phyloP scores from a whole-genome alignment of 2,888 invertebrate genomes.

The Limenitis camilla region DNA sequence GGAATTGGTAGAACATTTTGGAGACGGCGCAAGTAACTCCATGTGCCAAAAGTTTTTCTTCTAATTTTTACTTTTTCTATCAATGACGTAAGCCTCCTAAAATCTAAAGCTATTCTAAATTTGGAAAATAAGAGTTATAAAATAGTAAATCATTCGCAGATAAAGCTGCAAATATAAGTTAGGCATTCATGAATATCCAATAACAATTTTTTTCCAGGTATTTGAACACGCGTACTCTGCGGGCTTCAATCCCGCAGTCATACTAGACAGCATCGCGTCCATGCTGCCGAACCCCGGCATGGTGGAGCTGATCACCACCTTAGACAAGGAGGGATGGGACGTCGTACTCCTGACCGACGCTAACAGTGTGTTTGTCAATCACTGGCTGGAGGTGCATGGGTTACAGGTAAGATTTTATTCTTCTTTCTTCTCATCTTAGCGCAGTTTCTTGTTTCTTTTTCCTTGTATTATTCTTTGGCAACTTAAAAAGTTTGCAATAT shows the following conservation, averaged over 20 bases:
- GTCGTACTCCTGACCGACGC: conserved; percentile 56
- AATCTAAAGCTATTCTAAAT: not conserved
- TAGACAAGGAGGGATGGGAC: conserved; percentile 49
- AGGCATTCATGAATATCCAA: no score
- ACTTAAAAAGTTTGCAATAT: no score
- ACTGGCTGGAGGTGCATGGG: conserved; percentile 55
- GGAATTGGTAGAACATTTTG: no score
- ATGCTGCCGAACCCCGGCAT: conserved; percentile 53
- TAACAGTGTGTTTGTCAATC: conserved; percentile 56
- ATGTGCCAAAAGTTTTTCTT: no score
- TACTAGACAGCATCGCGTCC: conserved; percentile 48
- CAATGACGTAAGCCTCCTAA: no score
- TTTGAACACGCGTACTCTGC: conserved; percentile 64
- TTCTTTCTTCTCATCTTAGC: no score
- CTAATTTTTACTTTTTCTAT: not conserved
- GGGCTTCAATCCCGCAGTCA: conserved; percentile 48
- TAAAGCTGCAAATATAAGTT: no score
- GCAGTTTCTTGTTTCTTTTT: no score
- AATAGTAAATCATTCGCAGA: no score
- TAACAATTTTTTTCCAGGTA: conserved; percentile 37
- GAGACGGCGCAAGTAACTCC: no score
- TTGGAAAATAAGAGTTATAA: no score
- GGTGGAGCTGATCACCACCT: conserved; percentile 39
- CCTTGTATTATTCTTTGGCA: no score
- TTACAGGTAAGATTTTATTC: conserved; percentile 35